A percentile compares a stretch with the other conserved stretches of the same genome.
These are phyloP conservation scores for Hemicentrotus pulcherrimus DNA, from an alignment of 35 echinoderm and acorn worm genomes.

Conservation along the genomic window DNA sequence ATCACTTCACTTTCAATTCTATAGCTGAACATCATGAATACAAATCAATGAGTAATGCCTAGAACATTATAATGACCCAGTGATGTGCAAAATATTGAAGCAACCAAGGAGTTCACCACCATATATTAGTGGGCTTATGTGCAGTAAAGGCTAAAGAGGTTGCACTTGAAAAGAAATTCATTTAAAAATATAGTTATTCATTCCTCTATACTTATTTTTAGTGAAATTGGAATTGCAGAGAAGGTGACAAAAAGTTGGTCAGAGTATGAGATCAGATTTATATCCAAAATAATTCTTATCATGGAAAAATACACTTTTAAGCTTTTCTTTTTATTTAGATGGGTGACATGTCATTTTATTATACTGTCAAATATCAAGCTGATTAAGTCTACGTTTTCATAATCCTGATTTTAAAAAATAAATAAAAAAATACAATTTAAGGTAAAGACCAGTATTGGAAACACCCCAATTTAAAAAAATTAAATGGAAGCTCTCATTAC, in stretches of 20 bases:
- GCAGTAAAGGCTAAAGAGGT: not conserved
- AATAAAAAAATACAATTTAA: no score
- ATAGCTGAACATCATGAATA: not conserved
- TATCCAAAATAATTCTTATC: no score
- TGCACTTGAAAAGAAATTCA: no score
- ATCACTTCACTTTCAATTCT: not conserved
- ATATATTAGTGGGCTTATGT: not conserved
- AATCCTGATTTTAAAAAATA: no score
- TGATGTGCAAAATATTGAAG: not conserved
- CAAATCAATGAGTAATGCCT: not conserved
- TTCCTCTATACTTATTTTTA: not conserved
- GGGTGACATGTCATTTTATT: not conserved
- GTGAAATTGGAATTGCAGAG: not conserved
- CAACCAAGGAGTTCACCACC: not conserved
- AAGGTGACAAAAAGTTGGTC: not conserved
- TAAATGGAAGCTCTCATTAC: no score
- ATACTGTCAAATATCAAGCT: no score
- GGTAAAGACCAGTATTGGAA: no score
- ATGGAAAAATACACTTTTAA: not conserved
- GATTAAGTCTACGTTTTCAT: no score
- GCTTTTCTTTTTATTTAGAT: not conserved
- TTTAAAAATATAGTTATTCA: no score
- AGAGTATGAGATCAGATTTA: no score
- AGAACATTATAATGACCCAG: not conserved
- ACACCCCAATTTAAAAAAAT: no score